A percentile compares a stretch with the other conserved stretches of the same genome.
Evolutionary conservation across 2,113 vertebrate genomes (phyloP).

Genomic region (Atrichornis clamosus): DNA sequence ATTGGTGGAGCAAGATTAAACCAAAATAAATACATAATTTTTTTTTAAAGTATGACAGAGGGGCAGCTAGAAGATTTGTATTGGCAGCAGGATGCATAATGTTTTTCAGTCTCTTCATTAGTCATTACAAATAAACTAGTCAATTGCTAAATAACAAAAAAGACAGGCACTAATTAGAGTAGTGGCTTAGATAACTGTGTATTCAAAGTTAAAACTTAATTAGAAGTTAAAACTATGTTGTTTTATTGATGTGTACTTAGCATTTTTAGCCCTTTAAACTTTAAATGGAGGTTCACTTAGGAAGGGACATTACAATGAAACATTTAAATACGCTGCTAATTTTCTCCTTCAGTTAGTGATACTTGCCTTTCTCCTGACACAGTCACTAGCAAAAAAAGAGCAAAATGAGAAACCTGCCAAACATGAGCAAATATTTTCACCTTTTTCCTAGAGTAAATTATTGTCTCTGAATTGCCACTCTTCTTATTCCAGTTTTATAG

Average conservation of each 20-base stretch:
- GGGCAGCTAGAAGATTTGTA: neutral
- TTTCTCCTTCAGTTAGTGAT: constrained; percentile 39
- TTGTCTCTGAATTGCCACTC: neutral
- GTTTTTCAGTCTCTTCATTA: constrained; percentile 1
- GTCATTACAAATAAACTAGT: constrained; percentile 38
- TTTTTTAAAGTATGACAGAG: neutral
- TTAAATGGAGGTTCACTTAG: constrained; percentile 53
- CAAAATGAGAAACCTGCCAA: constrained; percentile 7
- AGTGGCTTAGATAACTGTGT: constrained; percentile 43
- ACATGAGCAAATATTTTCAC: constrained; percentile 18
- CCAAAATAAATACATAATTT: neutral
- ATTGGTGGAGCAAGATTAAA: neutral
- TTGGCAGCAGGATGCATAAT: neutral
- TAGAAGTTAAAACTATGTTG: constrained; percentile 55
- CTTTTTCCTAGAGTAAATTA: constrained; percentile 16
- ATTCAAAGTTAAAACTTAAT: constrained; percentile 62
- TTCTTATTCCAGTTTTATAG: constrained; percentile 9
- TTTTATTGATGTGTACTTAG: constrained; percentile 59
- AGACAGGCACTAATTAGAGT: constrained; percentile 37
- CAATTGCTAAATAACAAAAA: constrained; percentile 58
- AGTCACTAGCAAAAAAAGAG: neutral
- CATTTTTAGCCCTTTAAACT: constrained; percentile 65
- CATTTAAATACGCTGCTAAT: constrained; percentile 45
- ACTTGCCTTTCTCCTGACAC: neutral
- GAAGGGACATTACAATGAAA: constrained; percentile 49